Base-by-base conservation (phyloP, 2,888 invertebrate genomes). In the Rugalucina vietnamica region DNA sequence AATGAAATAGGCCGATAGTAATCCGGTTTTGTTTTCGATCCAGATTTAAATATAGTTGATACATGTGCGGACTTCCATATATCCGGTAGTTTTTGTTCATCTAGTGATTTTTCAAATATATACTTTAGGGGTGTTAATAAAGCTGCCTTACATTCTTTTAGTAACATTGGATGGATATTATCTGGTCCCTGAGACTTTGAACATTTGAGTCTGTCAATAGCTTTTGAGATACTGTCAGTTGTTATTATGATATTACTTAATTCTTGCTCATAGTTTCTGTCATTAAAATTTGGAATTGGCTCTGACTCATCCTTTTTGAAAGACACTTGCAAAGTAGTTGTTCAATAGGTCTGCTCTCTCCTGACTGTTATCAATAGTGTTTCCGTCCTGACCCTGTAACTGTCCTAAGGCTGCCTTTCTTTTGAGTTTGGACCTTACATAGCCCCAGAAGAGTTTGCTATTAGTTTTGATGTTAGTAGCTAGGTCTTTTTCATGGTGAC, bases 361-460 rank as follows among this genome's bases (percentile, higher is more conserved):
- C 1, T 32, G 5, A 32, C 70, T 70, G 8, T 5, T 70, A 37
- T 50, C 60, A 12, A 69, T 43, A 18, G 60, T 18, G 32, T 39
- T 43, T 18, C 43, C 8, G 18, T 12, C 18, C 43, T 43, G 18
- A 43, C 18, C 10, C 8, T 12, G 18, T 12, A 12, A 18, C 18
- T 43, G 18, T 43, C 43, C 43, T 12, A 43, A 43, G 18, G 43
- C 8, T n/a, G n/a, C n/a, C 18, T 39, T 76, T 0, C 50, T 12
- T 73, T 78, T 82, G 27, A 73, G 32, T 32, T 74, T 78, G 0
- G 78, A 74, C 37, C 73, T 82, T 1, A 74, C 74, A 73, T 74
- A 82, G 73, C 73, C 74, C 74, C 69, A 82, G 37, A 82, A 82
- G 24, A 69, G 54, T 71, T 82, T 82, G 36, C 72, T 32, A 54